Evolutionary conservation across 1,140 invertebrate species (phyloP), one percentile per base, ranked within the genome.

Genomic region (Macrosteles quadrilineatus): DNA sequence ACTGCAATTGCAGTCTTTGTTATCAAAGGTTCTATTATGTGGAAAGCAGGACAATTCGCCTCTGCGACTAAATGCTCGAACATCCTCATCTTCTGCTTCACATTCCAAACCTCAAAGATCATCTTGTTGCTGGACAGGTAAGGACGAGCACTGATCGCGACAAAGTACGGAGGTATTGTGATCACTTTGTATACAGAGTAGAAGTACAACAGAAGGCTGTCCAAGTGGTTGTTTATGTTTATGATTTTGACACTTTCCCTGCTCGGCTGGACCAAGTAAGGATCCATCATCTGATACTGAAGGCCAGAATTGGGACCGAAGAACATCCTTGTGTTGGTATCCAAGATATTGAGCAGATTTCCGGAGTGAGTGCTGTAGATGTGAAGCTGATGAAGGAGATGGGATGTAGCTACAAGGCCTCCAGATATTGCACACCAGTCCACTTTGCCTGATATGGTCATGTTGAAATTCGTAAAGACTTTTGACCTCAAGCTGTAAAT

Each of bases 341-440:
- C 55, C 23, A 59, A 30, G 6, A 59, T 59, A 23, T 59, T 25
- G 25, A 59, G 21, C 23, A 50, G n/a, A 30, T 59, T 59, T n/a
- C 55, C 55, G 2, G 55, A 59, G 6, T 59, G 55, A 2, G 55
- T 30, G 25, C 23, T 27, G 25, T 59, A 59, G 6, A 59, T 59
- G 55, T 59, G 55, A 2, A 59, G 55, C 25, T 59, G 55, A n/a
- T 59, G 55, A 27, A 59, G 55, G 11, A 59, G 55, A 30, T 59
- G 55, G 6, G 55, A 59, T 11, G 55, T 59, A 21, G 55, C 25
- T 9, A 59, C 55, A 2, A 59, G 23, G 9, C 25, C 55, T 59
- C 55, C 55, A 14, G 55, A 59, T 27, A 59, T 59, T 9, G 25
- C 55, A 25, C 55, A 59, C 55, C 55, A 59, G 25, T 59, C 55